These are phyloP conservation scores for Hiodon tergisus DNA, from an alignment of 2,113 vertebrate genomes.

Conservation along the genomic window DNA sequence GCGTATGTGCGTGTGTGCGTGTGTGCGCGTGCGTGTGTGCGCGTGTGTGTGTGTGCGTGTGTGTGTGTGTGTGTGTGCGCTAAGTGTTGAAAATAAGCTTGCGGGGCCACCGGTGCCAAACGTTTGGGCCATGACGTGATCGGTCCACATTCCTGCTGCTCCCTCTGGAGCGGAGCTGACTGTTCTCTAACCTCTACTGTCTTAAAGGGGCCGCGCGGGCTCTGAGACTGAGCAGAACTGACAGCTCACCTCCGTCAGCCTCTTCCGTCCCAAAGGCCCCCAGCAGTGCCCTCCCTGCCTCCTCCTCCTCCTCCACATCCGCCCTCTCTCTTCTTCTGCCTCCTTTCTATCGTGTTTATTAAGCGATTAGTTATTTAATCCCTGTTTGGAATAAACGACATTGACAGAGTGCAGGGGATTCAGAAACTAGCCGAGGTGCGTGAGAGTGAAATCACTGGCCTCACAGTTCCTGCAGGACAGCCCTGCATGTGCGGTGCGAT, in stretches of 20 bases:
- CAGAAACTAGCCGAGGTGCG: no score
- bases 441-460: no score
- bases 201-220: constrained; percentile 18
- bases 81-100: constrained; percentile 17
- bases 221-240: neutral
- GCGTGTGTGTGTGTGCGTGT: neutral
- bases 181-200: constrained; percentile 59
- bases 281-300: no score
- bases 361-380: no score
- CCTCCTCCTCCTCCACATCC: neutral
- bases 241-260: no score
- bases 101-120: constrained; percentile 57
- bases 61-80: constrained; percentile 41
- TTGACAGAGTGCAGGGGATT: neutral
- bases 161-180: constrained; percentile 59
- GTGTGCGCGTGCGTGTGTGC: no score
- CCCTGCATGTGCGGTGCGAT: no score
- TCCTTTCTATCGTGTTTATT: no score
- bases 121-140: constrained; percentile 80
- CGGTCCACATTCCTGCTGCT: constrained; percentile 57
- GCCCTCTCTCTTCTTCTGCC: neutral
- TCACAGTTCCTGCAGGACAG: no score
- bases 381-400: no score
- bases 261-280: no score
- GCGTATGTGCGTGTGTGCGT: neutral